phyloP scores from a whole-genome alignment of 2,113 vertebrate genomes.

The Trochalopteron elliotii region DNA sequence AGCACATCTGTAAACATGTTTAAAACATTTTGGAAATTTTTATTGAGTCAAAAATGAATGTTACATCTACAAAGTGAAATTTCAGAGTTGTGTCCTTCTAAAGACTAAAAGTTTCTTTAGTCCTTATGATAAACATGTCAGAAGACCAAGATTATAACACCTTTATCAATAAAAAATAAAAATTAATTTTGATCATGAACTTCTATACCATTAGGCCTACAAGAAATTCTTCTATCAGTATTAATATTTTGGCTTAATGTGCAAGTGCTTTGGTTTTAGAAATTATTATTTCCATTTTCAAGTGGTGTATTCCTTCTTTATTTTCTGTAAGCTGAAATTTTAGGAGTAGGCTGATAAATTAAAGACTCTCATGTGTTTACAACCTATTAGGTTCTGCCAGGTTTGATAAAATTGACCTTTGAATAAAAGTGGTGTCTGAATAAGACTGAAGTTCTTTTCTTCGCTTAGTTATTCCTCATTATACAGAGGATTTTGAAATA shows the following conservation, averaged over 20 bases:
- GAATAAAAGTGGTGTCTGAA: not conserved
- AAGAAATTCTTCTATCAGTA: not conserved
- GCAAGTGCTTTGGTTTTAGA: not conserved
- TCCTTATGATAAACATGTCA: not conserved
- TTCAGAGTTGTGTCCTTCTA: not conserved
- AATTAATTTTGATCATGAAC: not conserved
- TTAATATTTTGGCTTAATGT: not conserved
- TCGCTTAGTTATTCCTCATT: not conserved
- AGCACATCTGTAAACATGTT: not conserved
- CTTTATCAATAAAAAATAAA: not conserved
- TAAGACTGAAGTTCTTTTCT: not conserved
- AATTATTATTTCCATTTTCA: not conserved
- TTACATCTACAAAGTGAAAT: not conserved
- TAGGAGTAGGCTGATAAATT: not conserved
- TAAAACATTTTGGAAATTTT: not conserved
- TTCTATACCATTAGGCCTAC: not conserved
- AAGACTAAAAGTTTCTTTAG: not conserved
- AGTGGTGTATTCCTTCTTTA: not conserved
- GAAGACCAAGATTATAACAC: not conserved
- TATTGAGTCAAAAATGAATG: not conserved
- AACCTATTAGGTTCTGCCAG: not conserved
- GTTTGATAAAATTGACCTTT: not conserved
- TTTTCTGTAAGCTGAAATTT: not conserved
- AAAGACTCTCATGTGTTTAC: not conserved
- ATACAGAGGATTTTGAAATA: not conserved